These are phyloP conservation scores for Acipenser transmontanus DNA, from an alignment of 2,797 vertebrate genomes.

Conservation along the genomic window DNA sequence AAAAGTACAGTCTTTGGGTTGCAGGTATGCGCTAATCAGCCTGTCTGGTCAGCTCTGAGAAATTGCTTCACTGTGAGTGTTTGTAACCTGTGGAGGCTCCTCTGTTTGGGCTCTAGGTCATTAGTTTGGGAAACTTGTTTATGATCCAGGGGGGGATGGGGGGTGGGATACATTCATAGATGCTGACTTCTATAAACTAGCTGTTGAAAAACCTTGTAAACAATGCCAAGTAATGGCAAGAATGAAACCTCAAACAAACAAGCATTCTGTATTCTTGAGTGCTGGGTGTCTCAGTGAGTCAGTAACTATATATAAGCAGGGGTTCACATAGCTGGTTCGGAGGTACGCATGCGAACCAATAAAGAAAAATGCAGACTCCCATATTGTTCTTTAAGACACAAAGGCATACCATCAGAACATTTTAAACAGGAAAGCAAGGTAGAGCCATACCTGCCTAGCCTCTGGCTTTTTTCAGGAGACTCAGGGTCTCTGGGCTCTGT, in stretches of 20 bases:
- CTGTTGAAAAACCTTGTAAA: neutral
- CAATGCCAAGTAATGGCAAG: neutral
- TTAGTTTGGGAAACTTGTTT: neutral
- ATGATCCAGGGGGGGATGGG: slow-evolving; percentile 9
- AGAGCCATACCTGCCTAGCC: too few relatives aligned
- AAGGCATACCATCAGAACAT: too few relatives aligned
- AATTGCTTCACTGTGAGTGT: slow-evolving; percentile 8
- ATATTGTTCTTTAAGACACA: too few relatives aligned
- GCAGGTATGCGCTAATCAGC: slow-evolving; percentile 37
- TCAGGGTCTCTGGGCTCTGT: too few relatives aligned
- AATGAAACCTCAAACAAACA: neutral
- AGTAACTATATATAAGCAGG: too few relatives aligned
- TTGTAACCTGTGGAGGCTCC: slow-evolving; percentile 15
- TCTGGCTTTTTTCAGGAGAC: too few relatives aligned
- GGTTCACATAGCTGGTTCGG: too few relatives aligned
- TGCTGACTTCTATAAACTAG: neutral
- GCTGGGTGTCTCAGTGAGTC: too few relatives aligned
- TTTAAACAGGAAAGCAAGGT: too few relatives aligned
- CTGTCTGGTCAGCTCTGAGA: slow-evolving; percentile 12
- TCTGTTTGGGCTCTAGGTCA: neutral
- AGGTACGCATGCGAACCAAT: too few relatives aligned
- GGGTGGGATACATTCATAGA: neutral
- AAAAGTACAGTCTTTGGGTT: slow-evolving; percentile 34
- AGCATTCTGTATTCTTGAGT: neutral
- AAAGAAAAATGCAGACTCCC: too few relatives aligned